These are phyloP conservation scores for Rhabdornis inornatus DNA, from an alignment of 2,113 vertebrate genomes.

Conservation along the genomic window DNA sequence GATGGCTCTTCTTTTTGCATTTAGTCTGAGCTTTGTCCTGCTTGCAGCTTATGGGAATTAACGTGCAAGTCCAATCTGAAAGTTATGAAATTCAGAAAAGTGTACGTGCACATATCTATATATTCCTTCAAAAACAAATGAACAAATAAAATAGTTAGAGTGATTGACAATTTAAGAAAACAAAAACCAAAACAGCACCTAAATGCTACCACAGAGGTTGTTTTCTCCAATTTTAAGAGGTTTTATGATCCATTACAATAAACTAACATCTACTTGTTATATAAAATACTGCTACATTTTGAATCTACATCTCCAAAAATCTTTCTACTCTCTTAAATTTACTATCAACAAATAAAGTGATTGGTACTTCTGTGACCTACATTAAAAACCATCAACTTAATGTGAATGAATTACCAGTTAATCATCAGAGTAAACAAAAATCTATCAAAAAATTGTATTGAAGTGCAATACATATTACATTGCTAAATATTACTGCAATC, in stretches of 20 bases:
- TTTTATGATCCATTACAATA: not conserved
- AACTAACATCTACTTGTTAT: not conserved
- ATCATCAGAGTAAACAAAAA: conserved; percentile 58
- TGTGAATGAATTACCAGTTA: conserved; percentile 24
- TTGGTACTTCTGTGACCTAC: conserved; percentile 25
- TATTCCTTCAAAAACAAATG: not conserved
- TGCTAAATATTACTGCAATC: not conserved
- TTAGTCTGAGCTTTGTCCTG: not conserved
- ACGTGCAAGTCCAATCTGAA: not conserved
- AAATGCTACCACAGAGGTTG: not conserved
- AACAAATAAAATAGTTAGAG: not conserved
- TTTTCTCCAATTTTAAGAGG: not conserved
- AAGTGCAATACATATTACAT: conserved; percentile 32
- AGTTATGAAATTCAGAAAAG: not conserved
- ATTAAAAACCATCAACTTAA: conserved; percentile 32
- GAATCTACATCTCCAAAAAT: not conserved
- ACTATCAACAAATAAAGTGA: conserved; percentile 3
- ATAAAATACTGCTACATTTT: not conserved
- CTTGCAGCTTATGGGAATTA: not conserved
- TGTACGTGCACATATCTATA: not conserved
- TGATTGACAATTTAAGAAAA: not conserved
- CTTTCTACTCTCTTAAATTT: not conserved
- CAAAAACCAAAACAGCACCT: not conserved
- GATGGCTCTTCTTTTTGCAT: not conserved
- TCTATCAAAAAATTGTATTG: conserved; percentile 34